These are phyloP conservation scores for Eupithecia abbreviata DNA, from an alignment of 2,888 invertebrate genomes.

Conservation along the genomic window DNA sequence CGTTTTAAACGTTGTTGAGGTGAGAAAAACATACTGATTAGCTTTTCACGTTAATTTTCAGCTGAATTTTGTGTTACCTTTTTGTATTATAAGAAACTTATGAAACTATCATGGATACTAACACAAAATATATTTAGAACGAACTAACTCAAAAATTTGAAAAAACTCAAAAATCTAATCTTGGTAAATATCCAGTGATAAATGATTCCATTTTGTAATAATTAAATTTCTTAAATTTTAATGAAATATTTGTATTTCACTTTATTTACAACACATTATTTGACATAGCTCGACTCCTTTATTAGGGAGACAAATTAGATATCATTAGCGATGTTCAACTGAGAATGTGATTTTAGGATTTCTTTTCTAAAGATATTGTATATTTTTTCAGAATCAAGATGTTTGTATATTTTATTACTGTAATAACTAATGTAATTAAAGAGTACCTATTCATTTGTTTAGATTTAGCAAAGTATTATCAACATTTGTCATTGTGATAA, in stretches of 20 bases:
- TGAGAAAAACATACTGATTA: too few species aligned
- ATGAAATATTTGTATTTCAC: not conserved
- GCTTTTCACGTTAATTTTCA: not conserved
- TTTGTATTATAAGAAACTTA: too few species aligned
- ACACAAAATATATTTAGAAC: too few species aligned
- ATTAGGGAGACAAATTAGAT: not conserved
- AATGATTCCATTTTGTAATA: too few species aligned
- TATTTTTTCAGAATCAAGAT: not conserved
- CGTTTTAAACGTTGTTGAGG: too few species aligned
- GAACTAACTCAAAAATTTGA: too few species aligned
- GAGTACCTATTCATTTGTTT: not conserved
- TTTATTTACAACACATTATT: not conserved
- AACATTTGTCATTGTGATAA: slow-evolving; percentile 35
- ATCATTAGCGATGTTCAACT: not conserved
- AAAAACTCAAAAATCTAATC: too few species aligned
- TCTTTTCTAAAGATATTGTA: not conserved
- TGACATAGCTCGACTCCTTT: not conserved
- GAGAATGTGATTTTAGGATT: not conserved
- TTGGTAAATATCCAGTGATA: too few species aligned
- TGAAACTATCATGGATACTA: too few species aligned
- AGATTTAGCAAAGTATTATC: slow-evolving; percentile 16
- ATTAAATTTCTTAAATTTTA: too few species aligned
- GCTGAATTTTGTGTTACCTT: not conserved
- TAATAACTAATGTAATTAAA: not conserved
- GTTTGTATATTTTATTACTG: not conserved